Conservation (phyloP, 2,888 invertebrate genomes). For the Drosophila macrospina region DNA sequence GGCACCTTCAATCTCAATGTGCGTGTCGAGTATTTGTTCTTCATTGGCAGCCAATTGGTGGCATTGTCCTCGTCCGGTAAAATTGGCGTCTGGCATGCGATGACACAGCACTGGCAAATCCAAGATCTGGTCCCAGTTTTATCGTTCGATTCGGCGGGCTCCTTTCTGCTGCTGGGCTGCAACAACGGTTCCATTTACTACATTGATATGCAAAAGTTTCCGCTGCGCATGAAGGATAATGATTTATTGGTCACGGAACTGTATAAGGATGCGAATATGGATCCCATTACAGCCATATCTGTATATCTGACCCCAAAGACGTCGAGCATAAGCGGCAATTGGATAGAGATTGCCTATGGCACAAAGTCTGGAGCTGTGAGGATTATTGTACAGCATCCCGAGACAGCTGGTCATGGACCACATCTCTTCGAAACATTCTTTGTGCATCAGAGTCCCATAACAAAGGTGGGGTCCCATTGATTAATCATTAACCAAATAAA, state of each 20-base stretch:
- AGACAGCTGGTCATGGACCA: slow-evolving; percentile 99
- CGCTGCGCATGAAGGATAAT: slow-evolving; percentile 99
- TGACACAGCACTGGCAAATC: slow-evolving; percentile 99
- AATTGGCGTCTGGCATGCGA: slow-evolving; percentile 99
- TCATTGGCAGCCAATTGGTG: slow-evolving; percentile 99
- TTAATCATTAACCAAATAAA: background rate
- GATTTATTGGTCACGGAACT: slow-evolving; percentile 98
- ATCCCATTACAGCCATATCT: slow-evolving; percentile 98
- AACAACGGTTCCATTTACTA: slow-evolving; percentile 98
- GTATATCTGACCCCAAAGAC: slow-evolving; percentile 99
- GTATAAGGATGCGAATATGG: slow-evolving; percentile 96
- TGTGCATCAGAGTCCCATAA: slow-evolving; percentile 97
- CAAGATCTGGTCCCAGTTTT: slow-evolving; percentile 98
- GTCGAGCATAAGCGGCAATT: slow-evolving; percentile 98
- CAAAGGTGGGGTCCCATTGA: slow-evolving; percentile 88
- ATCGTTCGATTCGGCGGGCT: slow-evolving; percentile 98
- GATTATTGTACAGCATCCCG: slow-evolving; percentile 99
- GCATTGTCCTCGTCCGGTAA: slow-evolving; percentile 96
- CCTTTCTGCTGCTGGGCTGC: slow-evolving; percentile 96
- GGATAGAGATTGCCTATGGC: slow-evolving; percentile 99
- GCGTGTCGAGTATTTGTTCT: slow-evolving; percentile 97
- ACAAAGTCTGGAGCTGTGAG: slow-evolving; percentile 97
- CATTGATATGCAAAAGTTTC: slow-evolving; percentile 99
- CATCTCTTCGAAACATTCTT: slow-evolving; percentile 99
- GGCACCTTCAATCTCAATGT: slow-evolving; percentile 96